Conservation (phyloP, 2,113 vertebrate genomes). For the Odocoileus virginianus region DNA sequence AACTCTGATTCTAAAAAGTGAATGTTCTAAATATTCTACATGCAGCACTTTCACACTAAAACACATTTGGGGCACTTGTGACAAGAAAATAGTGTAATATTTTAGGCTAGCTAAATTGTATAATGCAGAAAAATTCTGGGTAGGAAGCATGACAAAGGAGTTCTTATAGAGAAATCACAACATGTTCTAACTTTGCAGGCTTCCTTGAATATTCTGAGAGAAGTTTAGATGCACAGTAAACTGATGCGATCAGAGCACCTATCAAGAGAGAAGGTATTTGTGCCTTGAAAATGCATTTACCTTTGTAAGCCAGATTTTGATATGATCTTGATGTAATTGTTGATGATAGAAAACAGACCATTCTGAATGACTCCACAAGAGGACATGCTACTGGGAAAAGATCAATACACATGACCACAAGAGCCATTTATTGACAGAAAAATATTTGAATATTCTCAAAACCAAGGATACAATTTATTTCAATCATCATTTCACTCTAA, state of each 20-base stretch:
- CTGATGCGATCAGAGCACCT: background rate
- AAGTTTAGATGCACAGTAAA: background rate
- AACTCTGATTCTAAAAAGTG: background rate
- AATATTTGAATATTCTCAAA: background rate
- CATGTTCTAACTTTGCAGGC: background rate
- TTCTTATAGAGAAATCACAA: background rate
- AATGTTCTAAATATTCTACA: background rate
- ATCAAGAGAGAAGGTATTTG: background rate
- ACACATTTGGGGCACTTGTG: background rate
- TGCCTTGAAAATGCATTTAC: background rate
- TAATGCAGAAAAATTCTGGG: background rate
- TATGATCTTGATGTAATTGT: background rate
- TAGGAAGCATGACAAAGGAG: fast-evolving
- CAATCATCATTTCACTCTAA: background rate
- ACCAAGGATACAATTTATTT: background rate
- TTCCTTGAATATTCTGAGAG: background rate
- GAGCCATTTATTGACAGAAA: background rate
- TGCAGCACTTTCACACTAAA: background rate
- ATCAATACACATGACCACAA: background rate
- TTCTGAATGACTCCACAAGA: background rate
- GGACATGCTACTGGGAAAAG: background rate
- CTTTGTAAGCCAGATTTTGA: background rate
- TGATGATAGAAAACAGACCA: background rate
- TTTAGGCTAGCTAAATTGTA: background rate
- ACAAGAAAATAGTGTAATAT: background rate